Conservation (phyloP, 2,888 invertebrate genomes). For the Timema cristinae region DNA sequence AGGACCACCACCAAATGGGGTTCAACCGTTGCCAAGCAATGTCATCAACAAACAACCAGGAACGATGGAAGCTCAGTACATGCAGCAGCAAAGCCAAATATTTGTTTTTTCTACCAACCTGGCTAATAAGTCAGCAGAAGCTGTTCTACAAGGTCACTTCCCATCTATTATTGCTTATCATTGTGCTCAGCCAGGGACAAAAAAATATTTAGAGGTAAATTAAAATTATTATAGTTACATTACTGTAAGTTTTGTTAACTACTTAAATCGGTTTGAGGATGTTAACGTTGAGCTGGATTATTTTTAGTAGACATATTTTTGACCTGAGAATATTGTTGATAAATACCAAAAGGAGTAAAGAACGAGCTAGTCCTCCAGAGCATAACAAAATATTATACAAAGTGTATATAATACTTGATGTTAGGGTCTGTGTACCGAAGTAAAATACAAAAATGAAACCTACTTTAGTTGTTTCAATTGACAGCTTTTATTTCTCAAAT, state of each 20-base stretch:
- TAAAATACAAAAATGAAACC: too few relatives aligned
- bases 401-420: too few relatives aligned
- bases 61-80: conserved; percentile 79
- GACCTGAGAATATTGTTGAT: too few relatives aligned
- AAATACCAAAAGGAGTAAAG: too few relatives aligned
- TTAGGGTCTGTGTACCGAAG: too few relatives aligned
- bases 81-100: conserved; percentile 97
- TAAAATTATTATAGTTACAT: neutral
- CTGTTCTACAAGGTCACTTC: conserved; percentile 83
- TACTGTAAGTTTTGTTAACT: neutral
- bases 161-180: conserved; percentile 92
- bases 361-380: too few relatives aligned
- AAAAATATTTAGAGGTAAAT: conserved; percentile 83
- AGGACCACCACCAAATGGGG: conserved; percentile 43
- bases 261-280: neutral
- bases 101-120: conserved; percentile 94
- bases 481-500: too few relatives aligned
- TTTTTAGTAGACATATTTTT: too few relatives aligned
- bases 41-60: conserved; percentile 71
- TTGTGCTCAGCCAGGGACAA: conserved; percentile 91
- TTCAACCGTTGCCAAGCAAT: conserved; percentile 71
- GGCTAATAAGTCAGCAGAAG: conserved; percentile 93
- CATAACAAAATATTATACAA: too few relatives aligned
- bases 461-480: too few relatives aligned
- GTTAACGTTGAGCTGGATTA: too few relatives aligned